Percentiles rank a stretch among this genome's conserved stretches.
Conservation (phyloP, 2,113 vertebrate genomes). For the Anoplopoma fimbria region DNA sequence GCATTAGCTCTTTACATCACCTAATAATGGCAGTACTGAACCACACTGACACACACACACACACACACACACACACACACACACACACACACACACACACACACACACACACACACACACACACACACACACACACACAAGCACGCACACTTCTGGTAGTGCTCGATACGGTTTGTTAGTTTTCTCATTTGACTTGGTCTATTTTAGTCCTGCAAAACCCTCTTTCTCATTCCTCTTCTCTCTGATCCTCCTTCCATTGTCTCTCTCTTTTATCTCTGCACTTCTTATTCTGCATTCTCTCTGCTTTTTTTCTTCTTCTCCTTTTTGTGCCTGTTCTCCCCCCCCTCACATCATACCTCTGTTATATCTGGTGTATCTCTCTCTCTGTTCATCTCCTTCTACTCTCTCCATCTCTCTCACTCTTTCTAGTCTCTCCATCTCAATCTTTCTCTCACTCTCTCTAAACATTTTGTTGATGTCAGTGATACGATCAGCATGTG, state of each 20-base stretch:
- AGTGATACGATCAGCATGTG: constrained; percentile 62
- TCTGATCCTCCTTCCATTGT: constrained; percentile 64
- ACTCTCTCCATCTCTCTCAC: not conserved
- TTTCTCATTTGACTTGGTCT: constrained; percentile 74
- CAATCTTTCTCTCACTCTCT: not conserved
- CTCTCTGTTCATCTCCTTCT: constrained; percentile 8
- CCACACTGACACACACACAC: constrained; percentile 45
- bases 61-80: constrained; percentile 24
- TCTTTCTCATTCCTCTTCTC: constrained; percentile 56
- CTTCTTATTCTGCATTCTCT: constrained; percentile 30
- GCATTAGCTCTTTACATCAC: constrained; percentile 63
- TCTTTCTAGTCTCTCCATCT: too few relatives aligned
- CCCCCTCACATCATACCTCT: constrained; percentile 15
- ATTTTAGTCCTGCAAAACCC: constrained; percentile 70
- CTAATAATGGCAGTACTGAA: constrained; percentile 57
- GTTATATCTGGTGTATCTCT: constrained; percentile 3
- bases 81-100: constrained; percentile 7
- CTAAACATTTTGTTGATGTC: constrained; percentile 54
- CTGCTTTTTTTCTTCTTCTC: not conserved
- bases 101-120: constrained; percentile 38
- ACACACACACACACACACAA: constrained; percentile 32
- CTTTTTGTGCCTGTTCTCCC: constrained; percentile 9
- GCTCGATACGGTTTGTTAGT: constrained; percentile 66
- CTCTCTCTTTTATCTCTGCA: constrained; percentile 52
- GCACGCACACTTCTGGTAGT: constrained; percentile 37